Evolutionary conservation across 2,888 invertebrate species (phyloP), one percentile per base, ranked within the genome.

Genomic region (Agriopis marginaria): DNA sequence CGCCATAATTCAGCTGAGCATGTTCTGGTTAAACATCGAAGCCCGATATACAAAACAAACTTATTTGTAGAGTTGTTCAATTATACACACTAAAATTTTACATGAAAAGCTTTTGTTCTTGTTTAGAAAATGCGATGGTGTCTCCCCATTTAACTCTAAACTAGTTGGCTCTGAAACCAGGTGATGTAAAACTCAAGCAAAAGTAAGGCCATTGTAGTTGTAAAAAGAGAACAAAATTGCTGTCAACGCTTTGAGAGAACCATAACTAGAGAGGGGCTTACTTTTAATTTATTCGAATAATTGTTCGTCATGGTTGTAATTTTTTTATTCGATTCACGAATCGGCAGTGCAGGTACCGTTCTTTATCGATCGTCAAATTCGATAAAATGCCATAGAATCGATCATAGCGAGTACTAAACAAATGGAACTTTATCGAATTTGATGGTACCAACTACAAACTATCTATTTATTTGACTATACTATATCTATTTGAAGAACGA

Each of bases 201-300:
- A 58, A 32, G 11, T 45, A 32, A 54, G 42, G 32, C 62, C 17
- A 45, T 50, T 62, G 49, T 49, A 32, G 32, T 5, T 3, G 32
- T 32, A 32, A 5, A 49, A 59, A 32, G 23, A n/a, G 9, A 63
- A 68, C 40, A 53, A 62, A 50, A 53, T 7, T 32, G 39, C 56
- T 50, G 44, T 50, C 54, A 17, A 17, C 56, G 51, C 47, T 58
- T 63, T 7, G 63, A 54, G 50, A 59, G 17, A 51, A 40, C 51
- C 9, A 49, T 9, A 17, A 11, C 2, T 61, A 61, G 51, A 42
- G 61, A 42, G 42, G 51, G 8, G 51, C 1, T 51, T 14, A n/a
- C 4, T 23, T 51, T 11, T 1, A 51, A 61, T 60, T 42, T 51
- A 61, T 51, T 61, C 40, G 42, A 42, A 10, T 51, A 12, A 12